Percentiles rank a stretch among this genome's conserved stretches.
phyloP scores from a whole-genome alignment of 2,113 vertebrate species.

The Acanthochromis polyacanthus region DNA sequence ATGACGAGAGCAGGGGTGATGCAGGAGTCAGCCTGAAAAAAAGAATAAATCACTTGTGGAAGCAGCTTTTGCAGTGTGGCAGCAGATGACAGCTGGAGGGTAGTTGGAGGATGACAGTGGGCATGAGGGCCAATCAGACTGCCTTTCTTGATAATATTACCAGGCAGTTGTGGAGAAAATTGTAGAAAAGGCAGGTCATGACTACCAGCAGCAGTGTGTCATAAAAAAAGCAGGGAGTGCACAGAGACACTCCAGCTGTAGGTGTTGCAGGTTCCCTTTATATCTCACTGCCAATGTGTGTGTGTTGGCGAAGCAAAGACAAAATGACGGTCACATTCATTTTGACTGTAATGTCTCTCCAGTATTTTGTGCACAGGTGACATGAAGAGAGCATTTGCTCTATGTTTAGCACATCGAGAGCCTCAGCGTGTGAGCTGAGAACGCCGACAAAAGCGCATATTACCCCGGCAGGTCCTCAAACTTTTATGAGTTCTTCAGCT shows the following conservation, averaged over 20 bases:
- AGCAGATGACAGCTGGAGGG: slow-evolving; percentile 67
- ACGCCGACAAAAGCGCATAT: slow-evolving; percentile 58
- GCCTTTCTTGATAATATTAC: slow-evolving; percentile 64
- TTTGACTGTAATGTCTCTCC: slow-evolving; percentile 21
- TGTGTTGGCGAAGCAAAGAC: background rate
- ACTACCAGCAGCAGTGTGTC: slow-evolving; percentile 42
- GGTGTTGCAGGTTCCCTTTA: slow-evolving; percentile 3
- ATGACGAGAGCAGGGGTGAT: slow-evolving; percentile 53
- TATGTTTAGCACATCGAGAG: slow-evolving; percentile 52
- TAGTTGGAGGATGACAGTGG: slow-evolving; percentile 41
- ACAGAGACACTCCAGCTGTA: slow-evolving; percentile 1
- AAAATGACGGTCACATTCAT: background rate
- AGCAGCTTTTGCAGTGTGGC: slow-evolving; percentile 57
- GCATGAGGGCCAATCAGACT: slow-evolving; percentile 53
- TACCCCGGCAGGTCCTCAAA: slow-evolving; percentile 76
- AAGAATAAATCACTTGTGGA: slow-evolving; percentile 65
- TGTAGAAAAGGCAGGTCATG: slow-evolving; percentile 41
- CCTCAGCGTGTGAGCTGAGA: slow-evolving; percentile 35
- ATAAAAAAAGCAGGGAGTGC: slow-evolving; percentile 24
- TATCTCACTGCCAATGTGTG: slow-evolving; percentile 21
- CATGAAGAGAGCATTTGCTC: slow-evolving; percentile 34
- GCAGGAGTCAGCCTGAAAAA: slow-evolving; percentile 43
- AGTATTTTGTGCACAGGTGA: slow-evolving; percentile 35
- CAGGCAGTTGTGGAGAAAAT: slow-evolving; percentile 47
- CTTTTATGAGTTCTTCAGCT: slow-evolving; percentile 81